phyloP scores from a whole-genome alignment of 1,140 invertebrate genomes.

The Macrobrachium nipponense region DNA sequence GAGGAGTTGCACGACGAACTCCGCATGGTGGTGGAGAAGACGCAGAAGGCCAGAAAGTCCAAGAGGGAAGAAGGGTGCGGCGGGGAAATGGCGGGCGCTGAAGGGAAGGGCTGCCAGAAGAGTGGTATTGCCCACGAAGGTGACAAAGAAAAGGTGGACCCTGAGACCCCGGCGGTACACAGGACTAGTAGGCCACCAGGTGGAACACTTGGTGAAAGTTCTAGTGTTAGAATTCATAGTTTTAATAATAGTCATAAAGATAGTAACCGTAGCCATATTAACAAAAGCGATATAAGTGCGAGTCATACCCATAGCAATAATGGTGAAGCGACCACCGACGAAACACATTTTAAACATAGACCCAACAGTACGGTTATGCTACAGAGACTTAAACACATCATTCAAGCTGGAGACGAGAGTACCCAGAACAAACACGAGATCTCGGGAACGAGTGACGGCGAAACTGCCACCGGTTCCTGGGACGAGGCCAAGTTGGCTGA shows the following conservation, averaged over 20 bases:
- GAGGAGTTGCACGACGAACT: constrained; percentile 63
- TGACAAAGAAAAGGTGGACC: neutral
- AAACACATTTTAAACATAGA: constrained; percentile 26
- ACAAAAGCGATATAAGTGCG: neutral
- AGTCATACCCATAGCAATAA: neutral
- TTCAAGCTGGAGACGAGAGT: no score
- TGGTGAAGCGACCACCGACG: neutral
- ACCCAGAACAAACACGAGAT: no score
- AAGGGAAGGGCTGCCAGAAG: constrained; percentile 15
- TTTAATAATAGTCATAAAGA: neutral
- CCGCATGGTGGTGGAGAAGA: constrained; percentile 12
- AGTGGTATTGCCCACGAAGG: neutral
- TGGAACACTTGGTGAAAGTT: neutral
- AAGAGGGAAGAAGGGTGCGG: constrained; percentile 3
- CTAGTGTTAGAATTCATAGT: neutral
- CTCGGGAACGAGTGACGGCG: no score
- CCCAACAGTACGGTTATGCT: neutral
- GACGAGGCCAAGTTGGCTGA: no score
- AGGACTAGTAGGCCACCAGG: neutral
- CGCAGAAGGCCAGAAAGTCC: constrained; percentile 24
- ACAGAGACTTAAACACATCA: constrained; percentile 2
- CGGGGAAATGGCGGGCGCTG: neutral
- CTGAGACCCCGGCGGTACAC: no score
- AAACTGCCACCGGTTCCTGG: no score
- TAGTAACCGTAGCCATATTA: constrained; percentile 4